Conservation (phyloP, 1,140 invertebrate genomes). For the Drosophila malerkotliana region DNA sequence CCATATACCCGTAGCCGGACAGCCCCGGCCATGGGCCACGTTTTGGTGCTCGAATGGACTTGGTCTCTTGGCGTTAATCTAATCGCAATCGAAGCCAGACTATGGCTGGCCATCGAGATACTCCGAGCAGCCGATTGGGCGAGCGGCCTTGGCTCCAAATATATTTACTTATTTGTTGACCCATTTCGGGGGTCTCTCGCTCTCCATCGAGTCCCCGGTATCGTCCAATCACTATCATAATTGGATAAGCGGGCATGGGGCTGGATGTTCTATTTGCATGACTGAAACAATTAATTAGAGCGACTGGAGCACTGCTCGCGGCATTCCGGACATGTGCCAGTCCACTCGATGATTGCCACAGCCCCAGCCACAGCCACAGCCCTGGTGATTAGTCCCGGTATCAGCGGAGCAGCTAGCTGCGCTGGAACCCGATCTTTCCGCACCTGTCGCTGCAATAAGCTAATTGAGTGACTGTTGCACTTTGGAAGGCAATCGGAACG, state of each 20-base stretch:
- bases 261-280: constrained; percentile 21
- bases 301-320: background rate
- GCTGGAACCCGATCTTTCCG: constrained; percentile 2
- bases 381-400: constrained; percentile 10
- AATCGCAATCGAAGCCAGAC: constrained; percentile 23
- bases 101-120: constrained; percentile 6
- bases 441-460: constrained; percentile 17
- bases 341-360: constrained; percentile 8
- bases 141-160: constrained; percentile 8
- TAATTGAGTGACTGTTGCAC: constrained; percentile 15
- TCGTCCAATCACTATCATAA: constrained; percentile 5
- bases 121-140: background rate
- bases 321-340: constrained; percentile 15
- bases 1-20: background rate
- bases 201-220: no score
- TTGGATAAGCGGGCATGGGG: constrained; percentile 21
- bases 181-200: constrained; percentile 3
- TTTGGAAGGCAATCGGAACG: constrained; percentile 32
- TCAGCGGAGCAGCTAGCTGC: background rate
- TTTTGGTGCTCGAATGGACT: constrained; percentile 34
- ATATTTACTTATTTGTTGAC: background rate
- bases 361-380: no score
- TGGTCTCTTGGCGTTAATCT: constrained; percentile 34
- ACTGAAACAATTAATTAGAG: constrained; percentile 48
- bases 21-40: constrained; percentile 14